Base-by-base conservation (phyloP, 2,888 invertebrate genomes). In the Apamea crenata region DNA sequence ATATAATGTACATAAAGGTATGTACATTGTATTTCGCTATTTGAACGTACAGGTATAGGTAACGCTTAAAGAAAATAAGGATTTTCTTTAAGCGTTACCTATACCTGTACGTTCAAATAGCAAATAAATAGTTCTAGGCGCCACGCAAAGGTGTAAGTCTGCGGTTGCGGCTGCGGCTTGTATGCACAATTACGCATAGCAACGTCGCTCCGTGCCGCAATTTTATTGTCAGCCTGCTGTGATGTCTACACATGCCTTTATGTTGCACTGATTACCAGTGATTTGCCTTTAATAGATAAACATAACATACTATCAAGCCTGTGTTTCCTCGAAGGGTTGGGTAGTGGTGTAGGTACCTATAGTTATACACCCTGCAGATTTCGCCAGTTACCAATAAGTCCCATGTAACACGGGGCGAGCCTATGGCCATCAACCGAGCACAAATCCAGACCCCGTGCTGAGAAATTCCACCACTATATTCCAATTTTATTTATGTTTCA, bases 151-250 rank as follows among this genome's bases (percentile, higher is more conserved):
- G 78, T 78, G 73, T 69, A 65, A 77, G 36, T 63, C 56, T 83
- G 79, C 79, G 82, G 82, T 79, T 25, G 32, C 14, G 16, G 67
- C 16, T 75, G 72, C 29, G 80, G 78, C 21, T 82, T 75, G 68
- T 44, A 79, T 72, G 68, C 68, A 79, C 82, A 74, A 73, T 82
- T 82, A 74, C 74, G 66, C 63, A 61, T 53, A 73, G 71, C 71
- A 74, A 79, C 56, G 71, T 63, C 29, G 67, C 71, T 36, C 25
- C 36, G 21, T 66, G 53, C 47, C 29, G 56, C 59, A 14, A 71
- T 78, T 50, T 70, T 69, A 50, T 18, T 53, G 10, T 61, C 12
- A 40, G 36, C 36, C 53, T 14, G 14, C 36, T 63, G 10, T 63
- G 2, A 44, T 44, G 29, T 67, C 36, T 47, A 66, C 53, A 68